Conservation (phyloP, 2,888 invertebrate species). For the Horisme vitalbata region DNA sequence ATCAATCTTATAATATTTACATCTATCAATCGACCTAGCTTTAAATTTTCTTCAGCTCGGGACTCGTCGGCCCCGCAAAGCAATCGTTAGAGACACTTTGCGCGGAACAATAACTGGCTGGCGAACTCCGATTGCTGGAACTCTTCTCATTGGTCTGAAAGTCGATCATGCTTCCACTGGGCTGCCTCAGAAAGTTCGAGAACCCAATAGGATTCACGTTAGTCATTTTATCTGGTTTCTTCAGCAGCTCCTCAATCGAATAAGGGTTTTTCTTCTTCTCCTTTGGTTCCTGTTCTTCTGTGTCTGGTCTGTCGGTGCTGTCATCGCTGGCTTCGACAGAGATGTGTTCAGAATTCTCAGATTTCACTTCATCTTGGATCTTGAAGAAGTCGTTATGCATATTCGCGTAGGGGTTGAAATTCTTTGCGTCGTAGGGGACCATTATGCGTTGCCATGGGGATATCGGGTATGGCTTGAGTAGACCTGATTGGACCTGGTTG, state of each 20-base stretch:
- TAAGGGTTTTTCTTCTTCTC: conserved; percentile 90
- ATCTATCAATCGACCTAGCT: not conserved
- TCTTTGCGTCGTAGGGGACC: conserved; percentile 77
- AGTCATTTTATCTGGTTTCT: conserved; percentile 88
- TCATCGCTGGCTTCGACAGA: conserved; percentile 84
- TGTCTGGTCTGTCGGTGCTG: conserved; percentile 80
- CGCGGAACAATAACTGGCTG: conserved; percentile 71
- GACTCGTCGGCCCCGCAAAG: conserved; percentile 61
- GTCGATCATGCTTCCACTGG: conserved; percentile 82
- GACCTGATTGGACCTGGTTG: conserved; percentile 75
- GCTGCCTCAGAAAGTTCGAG: conserved; percentile 79
- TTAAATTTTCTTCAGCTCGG: conserved; percentile 69
- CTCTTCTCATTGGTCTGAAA: conserved; percentile 62
- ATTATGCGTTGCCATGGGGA: conserved; percentile 84
- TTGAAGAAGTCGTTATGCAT: conserved; percentile 65
- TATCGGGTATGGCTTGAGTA: conserved; percentile 77
- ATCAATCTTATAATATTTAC: too few relatives aligned
- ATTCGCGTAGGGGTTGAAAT: conserved; percentile 67
- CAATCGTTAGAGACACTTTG: conserved; percentile 73
- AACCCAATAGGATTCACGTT: conserved; percentile 61
- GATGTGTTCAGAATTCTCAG: conserved; percentile 72
- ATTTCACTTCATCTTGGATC: conserved; percentile 71
- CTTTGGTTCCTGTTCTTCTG: conserved; percentile 62
- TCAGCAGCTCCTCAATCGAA: conserved; percentile 92
- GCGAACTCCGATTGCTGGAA: conserved; percentile 70